These are phyloP conservation scores for Automeris io DNA, from an alignment of 2,888 invertebrate genomes.

Conservation along the genomic window DNA sequence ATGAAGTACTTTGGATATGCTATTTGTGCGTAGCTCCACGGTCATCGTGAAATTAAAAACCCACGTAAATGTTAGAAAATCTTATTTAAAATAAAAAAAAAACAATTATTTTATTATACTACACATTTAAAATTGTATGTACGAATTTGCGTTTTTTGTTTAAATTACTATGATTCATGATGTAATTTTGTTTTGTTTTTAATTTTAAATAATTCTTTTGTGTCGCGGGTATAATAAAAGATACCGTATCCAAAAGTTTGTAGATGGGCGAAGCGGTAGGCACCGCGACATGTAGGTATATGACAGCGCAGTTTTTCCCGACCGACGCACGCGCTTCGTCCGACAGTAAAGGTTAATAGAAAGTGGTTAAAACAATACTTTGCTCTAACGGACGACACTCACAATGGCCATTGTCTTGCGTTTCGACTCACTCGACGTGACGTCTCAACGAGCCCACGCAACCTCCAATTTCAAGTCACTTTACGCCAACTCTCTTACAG, in stretches of 20 bases:
- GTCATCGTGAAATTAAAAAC: too few relatives aligned
- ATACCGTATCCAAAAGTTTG: conserved; percentile 1
- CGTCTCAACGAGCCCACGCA: conserved; percentile 5
- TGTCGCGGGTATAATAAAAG: too few relatives aligned
- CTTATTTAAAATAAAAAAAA: too few relatives aligned
- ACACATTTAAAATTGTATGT: too few relatives aligned
- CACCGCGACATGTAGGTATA: conserved; percentile 9
- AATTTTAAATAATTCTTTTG: too few relatives aligned
- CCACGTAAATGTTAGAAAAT: too few relatives aligned
- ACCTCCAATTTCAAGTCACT: background rate
- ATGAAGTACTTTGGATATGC: background rate
- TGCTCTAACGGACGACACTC: conserved; percentile 7
- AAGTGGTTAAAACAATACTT: conserved; percentile 10
- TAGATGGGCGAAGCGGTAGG: conserved; percentile 2
- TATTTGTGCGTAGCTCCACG: background rate
- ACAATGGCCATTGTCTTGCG: conserved; percentile 11
- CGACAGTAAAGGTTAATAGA: conserved; percentile 19
- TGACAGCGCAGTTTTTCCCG: conserved; percentile 19
- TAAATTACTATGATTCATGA: too few relatives aligned
- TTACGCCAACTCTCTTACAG: background rate
- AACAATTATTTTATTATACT: too few relatives aligned
- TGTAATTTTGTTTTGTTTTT: too few relatives aligned
- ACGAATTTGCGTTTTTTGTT: too few relatives aligned
- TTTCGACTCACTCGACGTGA: conserved; percentile 8
- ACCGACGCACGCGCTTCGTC: conserved; percentile 8